Conservation (phyloP, 2,113 vertebrate genomes). For the Asarcornis scutulata region DNA sequence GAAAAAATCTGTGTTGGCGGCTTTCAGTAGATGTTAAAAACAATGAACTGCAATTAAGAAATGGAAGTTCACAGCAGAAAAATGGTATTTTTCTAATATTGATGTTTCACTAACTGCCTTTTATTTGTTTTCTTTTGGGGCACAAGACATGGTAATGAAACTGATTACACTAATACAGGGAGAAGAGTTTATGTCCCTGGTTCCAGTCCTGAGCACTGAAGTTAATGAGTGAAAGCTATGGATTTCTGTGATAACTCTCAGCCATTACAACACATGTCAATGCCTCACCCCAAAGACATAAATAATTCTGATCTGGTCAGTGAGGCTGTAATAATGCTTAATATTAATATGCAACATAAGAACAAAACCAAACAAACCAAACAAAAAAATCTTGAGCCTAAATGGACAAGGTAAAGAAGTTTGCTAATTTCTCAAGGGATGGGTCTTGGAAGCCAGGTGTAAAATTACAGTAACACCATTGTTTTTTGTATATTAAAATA, state of each 20-base stretch:
- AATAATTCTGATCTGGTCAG: not conserved
- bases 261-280: rapidly evolving
- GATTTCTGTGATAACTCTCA: not conserved
- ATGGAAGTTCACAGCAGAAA: not conserved
- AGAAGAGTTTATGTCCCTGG: not conserved
- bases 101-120: not conserved
- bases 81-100: not conserved
- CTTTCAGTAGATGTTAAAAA: not conserved
- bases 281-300: not conserved
- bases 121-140: not conserved
- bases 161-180: not conserved
- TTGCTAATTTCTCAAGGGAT: not conserved
- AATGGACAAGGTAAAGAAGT: not conserved
- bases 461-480: not conserved
- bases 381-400: not conserved
- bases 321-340: not conserved
- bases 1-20: not conserved
- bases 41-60: not conserved
- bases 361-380: not conserved
- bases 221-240: not conserved
- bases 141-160: not conserved
- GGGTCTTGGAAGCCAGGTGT: not conserved
- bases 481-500: not conserved
- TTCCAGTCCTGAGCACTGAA: not conserved
- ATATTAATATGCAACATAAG: not conserved